Conservation (phyloP, 1,140 invertebrate genomes). For the Andricus grossulariae region DNA sequence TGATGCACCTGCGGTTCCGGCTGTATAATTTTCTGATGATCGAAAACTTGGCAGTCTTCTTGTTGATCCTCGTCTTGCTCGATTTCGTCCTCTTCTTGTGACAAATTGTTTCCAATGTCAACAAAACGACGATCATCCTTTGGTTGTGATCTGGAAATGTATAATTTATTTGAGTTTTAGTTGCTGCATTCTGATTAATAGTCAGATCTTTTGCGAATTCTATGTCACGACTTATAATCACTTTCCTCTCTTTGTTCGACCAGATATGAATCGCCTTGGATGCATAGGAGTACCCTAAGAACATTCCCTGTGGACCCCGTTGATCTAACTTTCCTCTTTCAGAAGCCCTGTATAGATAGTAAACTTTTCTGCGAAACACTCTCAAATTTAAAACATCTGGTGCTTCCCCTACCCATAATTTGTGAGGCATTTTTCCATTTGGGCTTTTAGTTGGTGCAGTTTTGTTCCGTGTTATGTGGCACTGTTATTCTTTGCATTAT, state of each 20-base stretch:
- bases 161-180: background rate
- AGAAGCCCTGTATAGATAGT: conserved; percentile 42
- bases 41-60: no score
- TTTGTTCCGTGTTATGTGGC: no score
- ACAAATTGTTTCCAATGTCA: no score
- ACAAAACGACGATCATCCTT: no score
- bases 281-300: conserved; percentile 58
- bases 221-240: conserved; percentile 54
- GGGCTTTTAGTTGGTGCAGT: conserved; percentile 34
- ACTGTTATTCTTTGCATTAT: no score
- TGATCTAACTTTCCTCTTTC: conserved; percentile 50
- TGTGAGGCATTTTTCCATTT: background rate
- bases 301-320: no score
- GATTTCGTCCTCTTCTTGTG: no score
- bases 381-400: background rate
- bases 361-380: conserved; percentile 42
- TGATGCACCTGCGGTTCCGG: background rate
- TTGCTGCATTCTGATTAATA: background rate
- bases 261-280: conserved; percentile 59
- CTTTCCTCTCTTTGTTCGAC: no score
- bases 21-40: background rate
- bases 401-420: background rate
- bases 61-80: no score
- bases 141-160: background rate
- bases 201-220: conserved; percentile 53